Evolutionary conservation across 2,888 invertebrate genomes (phyloP), one percentile per base, ranked within the genome.

Genomic region (Epsilonema sp.): DNA sequence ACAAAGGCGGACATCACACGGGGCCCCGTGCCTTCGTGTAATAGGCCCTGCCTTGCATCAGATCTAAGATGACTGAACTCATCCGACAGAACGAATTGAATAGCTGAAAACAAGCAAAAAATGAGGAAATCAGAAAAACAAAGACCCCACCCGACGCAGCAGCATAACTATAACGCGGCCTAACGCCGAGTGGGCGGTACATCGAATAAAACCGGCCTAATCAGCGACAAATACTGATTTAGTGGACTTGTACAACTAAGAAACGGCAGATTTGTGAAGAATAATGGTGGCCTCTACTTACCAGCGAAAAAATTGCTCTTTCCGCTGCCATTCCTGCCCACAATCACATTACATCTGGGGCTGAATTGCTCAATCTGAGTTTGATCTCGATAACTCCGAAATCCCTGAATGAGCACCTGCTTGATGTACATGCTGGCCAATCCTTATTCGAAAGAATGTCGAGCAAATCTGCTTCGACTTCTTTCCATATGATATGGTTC

Each of bases 271-370:
- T n/a, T n/a, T n/a, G n/a, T n/a, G n/a, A n/a, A n/a, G n/a, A n/a
- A n/a, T n/a, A n/a, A n/a, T n/a, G n/a, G n/a, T n/a, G n/a, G n/a
- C n/a, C n/a, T 38, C 59, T 43, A 19, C 19, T 25, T 16, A 84
- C 86, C 87, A 68, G 84, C 84, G 72, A 97, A 97, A 69, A 97
- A 99, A 69, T 97, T 97, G 73, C 92, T 92, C 72, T 99, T 97
- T 37, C 97, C 97, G 21, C 92, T 94, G 46, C 97, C 97, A 74
- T 97, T 99, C 64, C 97, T 78, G n/a, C 97, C 97, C 48, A 99
- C 94, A 47, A 73, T 71, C 55, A 97, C 94, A 78, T 97, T 97
- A 64, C 97, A 94, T 41, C 84, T 75, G 58, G 85, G 82, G 68
- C 94, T 89, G 67, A 97, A 97, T 2, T 92, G 90, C 61, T 92